Base-by-base conservation (phyloP, 2,888 invertebrate genomes). In the Hedychridium roseum region DNA sequence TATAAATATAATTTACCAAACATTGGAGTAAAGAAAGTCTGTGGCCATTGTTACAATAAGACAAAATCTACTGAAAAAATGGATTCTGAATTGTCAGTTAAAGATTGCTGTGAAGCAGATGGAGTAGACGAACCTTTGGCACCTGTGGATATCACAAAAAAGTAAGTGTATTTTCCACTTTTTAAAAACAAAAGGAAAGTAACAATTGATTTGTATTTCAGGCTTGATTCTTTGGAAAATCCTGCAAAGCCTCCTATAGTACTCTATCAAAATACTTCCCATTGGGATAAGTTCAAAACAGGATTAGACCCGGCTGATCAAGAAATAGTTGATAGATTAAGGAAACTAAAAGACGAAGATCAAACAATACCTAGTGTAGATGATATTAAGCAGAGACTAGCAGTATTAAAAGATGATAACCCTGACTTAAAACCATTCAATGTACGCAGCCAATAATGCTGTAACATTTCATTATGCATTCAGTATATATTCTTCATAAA, bases 1-100 rank as follows among this genome's bases (percentile, higher is more conserved):
- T 84, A 89, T 64, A 89, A 89, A 78, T 81, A 85, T 50, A 84
- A 85, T 65, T 79, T 92, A 48, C 83, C 88, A 6, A 86, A 80
- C 52, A 78, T 84, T 60, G 80, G 82, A 34, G 85, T 86, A 67
- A 83, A 85, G 42, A 88, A 87, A 79, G 90, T 92, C 37, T 88
- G 88, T 66, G 80, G 83, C 53, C 81, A 78, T 44, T 86, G 84
- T 70, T 82, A 76, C 59, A 74, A 80, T 40, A 80, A 79, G 67
- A 51, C 79, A 28, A 60, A 57, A 37, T 46, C 44, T 3, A 50
- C 45, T n/a, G 60, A 48, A 12, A 54, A 53, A 9, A 51, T 50
- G 31, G 57, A 34, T 35, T 37, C 46, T 2, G 40, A 58, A 26
- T 44, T 51, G 14, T 31, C 51, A n/a, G n/a, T n/a, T n/a, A 27